Evolutionary conservation across 2,797 vertebrate species (phyloP).

Genomic region (Pempheris klunzingeri): DNA sequence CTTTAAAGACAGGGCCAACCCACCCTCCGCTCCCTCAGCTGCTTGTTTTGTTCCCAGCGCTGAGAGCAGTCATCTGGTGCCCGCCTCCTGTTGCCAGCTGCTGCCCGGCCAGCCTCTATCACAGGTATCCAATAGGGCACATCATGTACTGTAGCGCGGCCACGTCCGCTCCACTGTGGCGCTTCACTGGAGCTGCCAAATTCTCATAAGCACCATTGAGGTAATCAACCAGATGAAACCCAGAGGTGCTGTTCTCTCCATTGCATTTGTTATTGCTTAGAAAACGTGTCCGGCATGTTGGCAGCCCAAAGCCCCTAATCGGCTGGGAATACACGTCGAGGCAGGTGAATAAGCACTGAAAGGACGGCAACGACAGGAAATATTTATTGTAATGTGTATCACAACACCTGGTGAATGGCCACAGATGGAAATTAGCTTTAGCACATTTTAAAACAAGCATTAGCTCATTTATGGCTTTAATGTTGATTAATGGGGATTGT

Average conservation of each 20-base stretch:
- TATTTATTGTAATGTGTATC: neutral
- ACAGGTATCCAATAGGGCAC: constrained; percentile 61
- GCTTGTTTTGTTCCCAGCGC: constrained; percentile 68
- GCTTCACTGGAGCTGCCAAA: constrained; percentile 11
- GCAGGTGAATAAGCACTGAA: neutral
- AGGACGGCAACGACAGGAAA: neutral
- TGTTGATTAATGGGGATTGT: constrained; percentile 20
- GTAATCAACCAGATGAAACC: constrained; percentile 29
- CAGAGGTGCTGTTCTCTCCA: neutral
- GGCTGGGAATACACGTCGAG: neutral
- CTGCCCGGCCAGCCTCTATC: constrained; percentile 54
- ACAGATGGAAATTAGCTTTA: constrained; percentile 9
- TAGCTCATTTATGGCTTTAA: constrained; percentile 20
- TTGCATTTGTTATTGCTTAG: neutral
- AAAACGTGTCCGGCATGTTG: neutral
- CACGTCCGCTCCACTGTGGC: constrained; percentile 9
- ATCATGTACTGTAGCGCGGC: constrained; percentile 7
- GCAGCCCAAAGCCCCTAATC: neutral
- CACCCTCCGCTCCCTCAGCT: constrained; percentile 74
- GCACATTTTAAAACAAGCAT: constrained; percentile 25
- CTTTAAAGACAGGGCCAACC: constrained; percentile 62
- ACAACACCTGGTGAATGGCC: neutral
- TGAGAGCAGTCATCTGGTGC: constrained; percentile 61
- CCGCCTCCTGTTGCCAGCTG: constrained; percentile 65
- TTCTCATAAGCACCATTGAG: constrained; percentile 10